Percentiles rank a stretch among this genome's conserved stretches.
phyloP scores from a whole-genome alignment of 2,797 vertebrate species.

The Clarias pachynema region DNA sequence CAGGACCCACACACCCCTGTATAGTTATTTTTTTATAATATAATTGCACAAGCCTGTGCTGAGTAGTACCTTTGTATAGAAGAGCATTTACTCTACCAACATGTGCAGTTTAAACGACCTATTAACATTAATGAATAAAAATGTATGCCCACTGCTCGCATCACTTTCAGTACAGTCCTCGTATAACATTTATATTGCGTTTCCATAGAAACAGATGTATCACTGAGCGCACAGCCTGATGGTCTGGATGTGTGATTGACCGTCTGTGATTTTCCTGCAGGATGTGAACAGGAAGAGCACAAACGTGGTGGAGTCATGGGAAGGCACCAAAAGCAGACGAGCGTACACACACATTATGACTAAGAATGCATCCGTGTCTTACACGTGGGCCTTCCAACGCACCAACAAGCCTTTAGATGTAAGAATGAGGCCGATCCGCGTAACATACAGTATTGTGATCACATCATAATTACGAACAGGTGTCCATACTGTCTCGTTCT shows the following conservation, averaged over 20 bases:
- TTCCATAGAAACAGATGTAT: neutral
- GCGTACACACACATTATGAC: slow-evolving; percentile 89
- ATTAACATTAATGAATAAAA: too few relatives aligned
- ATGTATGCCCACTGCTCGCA: too few relatives aligned
- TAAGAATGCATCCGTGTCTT: slow-evolving; percentile 93
- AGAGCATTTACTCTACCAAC: too few relatives aligned
- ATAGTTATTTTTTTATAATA: too few relatives aligned
- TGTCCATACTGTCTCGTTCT: neutral
- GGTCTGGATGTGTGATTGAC: neutral
- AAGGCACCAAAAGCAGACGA: slow-evolving; percentile 86
- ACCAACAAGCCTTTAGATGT: slow-evolving; percentile 90
- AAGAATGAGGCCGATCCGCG: slow-evolving; percentile 65
- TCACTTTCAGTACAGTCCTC: too few relatives aligned
- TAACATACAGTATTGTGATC: neutral
- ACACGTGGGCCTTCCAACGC: slow-evolving; percentile 98
- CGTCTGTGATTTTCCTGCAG: slow-evolving; percentile 64
- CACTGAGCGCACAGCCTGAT: neutral
- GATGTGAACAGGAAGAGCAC: slow-evolving; percentile 95
- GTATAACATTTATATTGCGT: neutral
- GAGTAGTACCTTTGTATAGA: too few relatives aligned
- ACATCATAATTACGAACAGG: neutral
- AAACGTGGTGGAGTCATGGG: slow-evolving; percentile 95
- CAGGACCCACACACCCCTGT: too few relatives aligned
- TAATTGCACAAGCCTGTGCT: too few relatives aligned
- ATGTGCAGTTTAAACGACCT: too few relatives aligned